phyloP scores from a whole-genome alignment of 2,888 invertebrate genomes.

The Synergus laeviventris region DNA sequence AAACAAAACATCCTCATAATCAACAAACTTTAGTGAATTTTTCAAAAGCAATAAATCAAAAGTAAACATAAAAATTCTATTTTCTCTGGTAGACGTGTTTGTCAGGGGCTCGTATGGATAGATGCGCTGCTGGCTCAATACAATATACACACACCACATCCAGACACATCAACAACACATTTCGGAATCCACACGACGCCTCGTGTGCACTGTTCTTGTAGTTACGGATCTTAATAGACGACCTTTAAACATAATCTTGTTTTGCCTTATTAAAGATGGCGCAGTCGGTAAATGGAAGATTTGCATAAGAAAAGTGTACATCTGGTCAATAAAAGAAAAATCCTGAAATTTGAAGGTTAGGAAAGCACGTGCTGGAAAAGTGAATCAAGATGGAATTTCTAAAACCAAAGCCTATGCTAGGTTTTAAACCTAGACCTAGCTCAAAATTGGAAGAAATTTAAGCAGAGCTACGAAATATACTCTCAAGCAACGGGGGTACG shows the following conservation, averaged over 20 bases:
- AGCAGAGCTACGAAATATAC: slow-evolving; percentile 44
- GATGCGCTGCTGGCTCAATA: too few relatives aligned
- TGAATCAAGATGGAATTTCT: slow-evolving; percentile 44
- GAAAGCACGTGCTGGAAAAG: neutral
- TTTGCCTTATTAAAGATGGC: too few relatives aligned
- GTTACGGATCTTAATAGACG: too few relatives aligned
- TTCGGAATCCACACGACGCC: too few relatives aligned
- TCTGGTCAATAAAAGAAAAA: neutral
- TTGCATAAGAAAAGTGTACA: too few relatives aligned
- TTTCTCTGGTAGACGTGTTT: neutral
- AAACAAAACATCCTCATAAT: neutral
- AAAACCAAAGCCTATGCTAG: slow-evolving; percentile 51
- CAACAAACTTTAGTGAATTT: neutral
- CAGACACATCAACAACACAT: too few relatives aligned
- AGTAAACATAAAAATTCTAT: neutral
- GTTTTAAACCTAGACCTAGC: too few relatives aligned
- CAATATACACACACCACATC: too few relatives aligned
- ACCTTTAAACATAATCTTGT: too few relatives aligned
- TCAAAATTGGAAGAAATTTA: slow-evolving; percentile 51
- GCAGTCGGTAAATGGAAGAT: too few relatives aligned
- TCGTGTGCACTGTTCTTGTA: too few relatives aligned
- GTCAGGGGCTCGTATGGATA: too few relatives aligned
- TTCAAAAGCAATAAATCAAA: neutral
- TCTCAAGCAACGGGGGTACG: slow-evolving; percentile 42
- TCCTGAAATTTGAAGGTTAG: slow-evolving; percentile 25